Base-by-base conservation (phyloP, 2,888 invertebrate genomes). In the Leptinotarsa tumamoca region DNA sequence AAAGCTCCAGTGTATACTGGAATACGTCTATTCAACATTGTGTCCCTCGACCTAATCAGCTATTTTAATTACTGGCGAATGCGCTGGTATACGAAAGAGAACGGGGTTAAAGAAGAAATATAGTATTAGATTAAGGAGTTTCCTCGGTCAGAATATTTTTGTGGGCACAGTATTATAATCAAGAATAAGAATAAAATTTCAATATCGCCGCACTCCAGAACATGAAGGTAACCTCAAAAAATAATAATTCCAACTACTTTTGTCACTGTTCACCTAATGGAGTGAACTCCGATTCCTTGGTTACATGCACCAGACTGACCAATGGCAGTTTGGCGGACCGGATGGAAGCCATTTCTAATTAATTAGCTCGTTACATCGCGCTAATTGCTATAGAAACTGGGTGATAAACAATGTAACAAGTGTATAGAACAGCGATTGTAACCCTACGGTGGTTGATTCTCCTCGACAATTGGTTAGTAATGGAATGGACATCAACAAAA, bases 351-450 rank as follows among this genome's bases (percentile, higher is more conserved):
- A n/a, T 50, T 69, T 74, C 68, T 74, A 79, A 78, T 80, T 78
- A 80, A 80, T 80, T 79, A 79, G 77, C 66, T 71, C 76, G 76
- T 77, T 79, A 79, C 78, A 76, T 75, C 73, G 80, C 75, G 76
- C 80, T 80, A 80, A 80, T 80, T 79, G 75, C 77, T 69, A 73
- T 74, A 71, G 74, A 72, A 74, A 68, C 75, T 70, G 72, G 76
- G 79, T 76, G 73, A 80, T 80, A 79, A 80, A 80, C 79, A 79
- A 79, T 80, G 80, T 78, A 79, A 78, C 80, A 73, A 79, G 76
- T 80, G 80, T 76, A 76, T 21, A 70, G 79, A 77, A 80, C 78
- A 79, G 67, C 76, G 79, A 76, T 77, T 73, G 74, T 77, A 72
- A 73, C 78, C 81, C 78, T 71, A 74, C 71, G 61, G 58, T 23